Evolutionary conservation across 2,888 invertebrate genomes (phyloP).

Genomic region (Hirtodrosophila alboralis): DNA sequence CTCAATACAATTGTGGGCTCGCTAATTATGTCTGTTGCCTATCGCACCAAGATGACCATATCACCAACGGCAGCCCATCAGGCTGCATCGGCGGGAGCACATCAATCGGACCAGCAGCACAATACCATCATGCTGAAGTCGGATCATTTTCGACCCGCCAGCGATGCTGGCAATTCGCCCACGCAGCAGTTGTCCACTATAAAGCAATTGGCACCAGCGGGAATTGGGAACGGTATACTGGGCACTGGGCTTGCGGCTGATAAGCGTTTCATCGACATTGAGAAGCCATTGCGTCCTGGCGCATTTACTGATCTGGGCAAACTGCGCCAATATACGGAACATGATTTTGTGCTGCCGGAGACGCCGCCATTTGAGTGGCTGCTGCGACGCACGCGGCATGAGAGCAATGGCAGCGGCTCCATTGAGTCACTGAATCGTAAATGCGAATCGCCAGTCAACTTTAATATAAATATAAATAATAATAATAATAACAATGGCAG

Average conservation of each 20-base stretch:
- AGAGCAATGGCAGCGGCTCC: conserved; percentile 72
- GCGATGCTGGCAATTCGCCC: conserved; percentile 48
- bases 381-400: conserved; percentile 76
- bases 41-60: conserved; percentile 96
- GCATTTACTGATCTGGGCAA: conserved; percentile 90
- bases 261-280: conserved; percentile 88
- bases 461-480: conserved; percentile 49
- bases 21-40: conserved; percentile 91
- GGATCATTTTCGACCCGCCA: conserved; percentile 90
- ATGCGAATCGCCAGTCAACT: conserved; percentile 64
- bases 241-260: conserved; percentile 82
- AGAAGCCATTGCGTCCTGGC: conserved; percentile 90
- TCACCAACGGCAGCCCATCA: conserved; percentile 88
- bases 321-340: conserved; percentile 85
- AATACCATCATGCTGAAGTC: conserved; percentile 93
- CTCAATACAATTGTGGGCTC: conserved; percentile 94
- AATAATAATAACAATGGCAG: conserved; percentile 52
- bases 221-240: conserved; percentile 69
- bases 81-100: conserved; percentile 85
- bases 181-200: conserved; percentile 85
- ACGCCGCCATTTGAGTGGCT: conserved; percentile 88
- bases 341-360: conserved; percentile 86
- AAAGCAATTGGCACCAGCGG: conserved; percentile 74
- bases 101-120: conserved; percentile 79
- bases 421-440: conserved; percentile 77